Evolutionary conservation across 2,888 invertebrate species (phyloP), one percentile per base, ranked within the genome.

Genomic region (Dynastes grantii): DNA sequence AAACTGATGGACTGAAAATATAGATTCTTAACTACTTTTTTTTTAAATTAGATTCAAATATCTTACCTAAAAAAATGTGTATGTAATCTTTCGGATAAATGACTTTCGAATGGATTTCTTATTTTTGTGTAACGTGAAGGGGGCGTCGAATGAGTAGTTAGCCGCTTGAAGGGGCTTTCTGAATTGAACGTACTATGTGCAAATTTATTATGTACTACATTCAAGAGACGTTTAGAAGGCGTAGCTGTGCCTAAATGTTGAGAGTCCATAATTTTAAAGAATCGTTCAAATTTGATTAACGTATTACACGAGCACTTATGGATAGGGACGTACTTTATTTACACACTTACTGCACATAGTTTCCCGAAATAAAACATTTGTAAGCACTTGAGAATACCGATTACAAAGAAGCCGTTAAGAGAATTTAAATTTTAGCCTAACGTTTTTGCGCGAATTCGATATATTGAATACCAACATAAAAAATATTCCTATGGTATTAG

Each of bases 41-140:
- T 76, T 11, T 65, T 32, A 55, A 68, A 16, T n/a, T 58, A 32
- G 22, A 16, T 29, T 45, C n/a, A 51, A 16, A 53, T 22, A 37
- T 40, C 61, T 77, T 86, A 92, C 93, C 94, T 95, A 88, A 93
- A 94, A 85, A 95, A 90, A 81, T 93, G 93, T 78, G 92, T 90
- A 87, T 94, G 93, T 77, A 94, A 88, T 84, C 91, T 91, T 82
- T 92, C 93, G 71, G 92, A 91, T 81, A 94, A 88, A 70, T 90
- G 92, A 83, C 90, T 90, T 84, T 94, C 94, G 85, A 94, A 94
- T 2, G 94, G 94, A 90, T 94, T 94, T 80, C 91, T 90, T 73
- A 93, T 91, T 84, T 90, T 91, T 0, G 90, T 89, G 81, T 91
- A 87, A 29, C 91, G 88, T 27, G 92, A 91, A 0, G 92, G 92